Base-by-base conservation (phyloP, 2,113 vertebrate species). In the Vulpes lagopus region DNA sequence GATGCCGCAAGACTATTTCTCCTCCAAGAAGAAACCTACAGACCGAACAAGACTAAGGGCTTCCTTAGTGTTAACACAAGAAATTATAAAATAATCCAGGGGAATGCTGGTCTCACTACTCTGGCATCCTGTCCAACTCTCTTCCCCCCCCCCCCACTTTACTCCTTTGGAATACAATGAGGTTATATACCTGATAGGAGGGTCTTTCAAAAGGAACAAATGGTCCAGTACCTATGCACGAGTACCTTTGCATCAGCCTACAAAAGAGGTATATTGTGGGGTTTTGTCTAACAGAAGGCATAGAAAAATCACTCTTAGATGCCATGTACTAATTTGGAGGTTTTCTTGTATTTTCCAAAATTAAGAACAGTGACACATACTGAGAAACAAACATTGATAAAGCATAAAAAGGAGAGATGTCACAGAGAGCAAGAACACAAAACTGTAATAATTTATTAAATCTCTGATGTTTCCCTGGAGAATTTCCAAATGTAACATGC, bases 401-500 rank as follows among this genome's bases (percentile, higher is more conserved):
- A 94, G 19, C 90, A 88, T 55, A 51, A 74, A 86, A 30, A 38
- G 7, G 53, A 88, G 60, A 84, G 38, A 95, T 73, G 89, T 71
- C 85, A 83, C 60, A 85, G 82, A 97, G 85, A 95, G 49, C 35
- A 86, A 93, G 60, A 78, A 49, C 11, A 95, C 8, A 67, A 51
- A 67, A 91, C 30, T 62, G 32, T 51, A 59, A 97, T 35, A 49
- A 65, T 76, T 91, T 91, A 96, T 73, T 78, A 64, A 73, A 73
- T 83, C 55, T 89, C 49, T 92, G 51, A 93, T 76, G 82, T 49
- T 55, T 97, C 85, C 8, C 60, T 94, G 95, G 81, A 95, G 38
- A 65, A 57, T 43, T 94, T 96, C 95, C 96, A 95, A 97, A 76
- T 65, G 25, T 51, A 95, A 76, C 23, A 81, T 59, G 64, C 87